Evolutionary conservation across 2,113 vertebrate species (phyloP), one percentile per base, ranked within the genome.

Genomic region (Eclectus roratus): DNA sequence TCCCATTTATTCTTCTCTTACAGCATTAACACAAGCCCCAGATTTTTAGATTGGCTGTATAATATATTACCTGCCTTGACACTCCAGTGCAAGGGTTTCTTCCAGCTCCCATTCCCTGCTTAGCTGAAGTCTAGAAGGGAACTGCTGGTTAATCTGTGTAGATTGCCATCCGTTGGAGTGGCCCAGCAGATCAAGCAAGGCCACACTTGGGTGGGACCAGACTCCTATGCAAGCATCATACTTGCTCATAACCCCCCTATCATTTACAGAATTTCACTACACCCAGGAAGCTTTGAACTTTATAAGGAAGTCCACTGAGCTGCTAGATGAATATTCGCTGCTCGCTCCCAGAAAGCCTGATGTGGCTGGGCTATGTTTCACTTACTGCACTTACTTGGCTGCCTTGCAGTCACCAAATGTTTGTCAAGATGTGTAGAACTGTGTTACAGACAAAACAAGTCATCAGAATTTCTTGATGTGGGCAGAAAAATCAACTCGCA

Each of bases 301-400:
- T 44, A 23, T 28, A n/a, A 28, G 27, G 35, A 81, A 44, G 31
- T 27, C 12, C 10, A 8, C 28, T 29, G 33, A 43, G 17, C 2
- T 87, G n/a, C 25, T 37, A 12, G 10, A 24, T n/a, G 46, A 53
- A 44, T 10, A 5, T 21, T 66, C n/a, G 23, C 12, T 60, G 43
- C 33, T 58, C 0, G 0, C 0, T 43, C 17, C 37, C 46, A 81
- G 23, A 15, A 81, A 66, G 18, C 9, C 41, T 23, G 25, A 37
- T 17, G 13, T 13, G 31, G 7, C 5, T 60, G 31, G 31, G 17
- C 19, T 35, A 9, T 53, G n/a, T 72, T 78, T 94, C 7, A 25
- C 21, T 28, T 66, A 21, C 2, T 41, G 24, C 31, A 11, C 4
- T 1, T 5, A 9, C 18, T 41, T 0, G 0, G 23, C 24, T 56